Evolutionary conservation across 2,888 invertebrate genomes (phyloP), one percentile per base, ranked within the genome.

Genomic region (Actias luna): DNA sequence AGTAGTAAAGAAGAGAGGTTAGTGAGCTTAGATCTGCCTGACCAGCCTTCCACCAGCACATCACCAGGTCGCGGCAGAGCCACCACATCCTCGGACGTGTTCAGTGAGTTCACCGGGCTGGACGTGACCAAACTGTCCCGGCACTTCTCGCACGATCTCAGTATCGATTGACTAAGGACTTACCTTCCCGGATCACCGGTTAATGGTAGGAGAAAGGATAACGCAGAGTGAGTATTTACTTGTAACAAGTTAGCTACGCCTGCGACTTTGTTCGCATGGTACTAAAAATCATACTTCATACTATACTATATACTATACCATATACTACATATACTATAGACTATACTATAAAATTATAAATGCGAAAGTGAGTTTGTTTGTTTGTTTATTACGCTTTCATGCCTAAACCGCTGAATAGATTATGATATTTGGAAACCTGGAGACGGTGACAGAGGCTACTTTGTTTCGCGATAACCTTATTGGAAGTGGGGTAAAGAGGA

Each of bases 151-250:
- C 89, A 93, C 76, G 93, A 93, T 65, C 79, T 93, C 27, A 91
- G 86, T 67, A 90, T 93, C 63, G 93, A 93, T 89, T 93, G 93
- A 93, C 92, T 93, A 87, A 93, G 80, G 81, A 78, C 77, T 59
- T 91, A 89, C 79, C 73, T 88, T 80, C 93, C 89, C 59, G 85
- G 88, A 42, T 90, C 92, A n/a, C 91, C 92, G 65, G 83, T 83
- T 10, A 76, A 69, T 27, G 75, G 71, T 61, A 82, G 85, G 67
- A 55, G 29, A 16, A 55, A 55, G 55, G 55, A 55, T 29, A 18
- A n/a, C 16, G 29, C 14, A n/a, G 16, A n/a, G 55, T 55, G 46
- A 46, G 22, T 46, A 25, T 42, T 39, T 16, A 12, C 14, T 14
- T 36, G n/a, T 42, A n/a, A 46, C 22, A 42, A 18, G 5, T 3